Percentiles rank a stretch among this genome's conserved stretches.
Evolutionary conservation across 37 sponge, comb jelly and placozoan species (phyloP).

Genomic region (Eunapius fragilis): DNA sequence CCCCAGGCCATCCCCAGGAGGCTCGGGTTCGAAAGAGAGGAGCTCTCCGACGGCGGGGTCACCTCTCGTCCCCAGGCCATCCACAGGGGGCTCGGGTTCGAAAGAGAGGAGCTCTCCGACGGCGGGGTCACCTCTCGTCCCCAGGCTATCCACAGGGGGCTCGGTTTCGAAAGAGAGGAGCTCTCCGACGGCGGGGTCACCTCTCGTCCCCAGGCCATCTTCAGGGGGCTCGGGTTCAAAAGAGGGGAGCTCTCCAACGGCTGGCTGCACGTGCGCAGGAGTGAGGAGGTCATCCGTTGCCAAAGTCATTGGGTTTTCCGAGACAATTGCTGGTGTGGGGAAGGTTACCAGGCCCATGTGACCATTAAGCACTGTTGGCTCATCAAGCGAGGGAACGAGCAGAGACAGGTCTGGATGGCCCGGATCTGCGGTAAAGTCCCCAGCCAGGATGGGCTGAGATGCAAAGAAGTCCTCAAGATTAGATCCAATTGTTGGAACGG

Average conservation of each 20-base stretch:
- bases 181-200: slow-evolving; percentile 16
- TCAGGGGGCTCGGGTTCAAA: neutral
- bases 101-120: neutral
- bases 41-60: slow-evolving; percentile 19
- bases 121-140: slow-evolving; percentile 2
- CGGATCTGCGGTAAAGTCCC: neutral
- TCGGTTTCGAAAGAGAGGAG: neutral
- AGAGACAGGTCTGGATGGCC: neutral
- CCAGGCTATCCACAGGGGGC: neutral
- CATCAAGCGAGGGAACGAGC: neutral
- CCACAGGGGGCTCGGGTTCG: neutral
- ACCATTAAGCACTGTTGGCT: neutral
- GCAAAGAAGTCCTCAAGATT: neutral
- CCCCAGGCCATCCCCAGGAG: neutral
- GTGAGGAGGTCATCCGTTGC: neutral
- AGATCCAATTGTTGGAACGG: neutral
- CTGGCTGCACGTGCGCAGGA: neutral
- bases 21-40: neutral
- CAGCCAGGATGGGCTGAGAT: neutral
- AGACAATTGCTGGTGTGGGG: neutral
- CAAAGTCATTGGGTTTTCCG: neutral
- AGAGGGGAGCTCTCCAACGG: neutral
- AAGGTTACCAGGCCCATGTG: neutral
- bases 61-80: neutral
- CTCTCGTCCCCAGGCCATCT: neutral